Evolutionary conservation across 1,140 invertebrate genomes (phyloP), one percentile per base, ranked within the genome.

Genomic region (Drosophila lini): DNA sequence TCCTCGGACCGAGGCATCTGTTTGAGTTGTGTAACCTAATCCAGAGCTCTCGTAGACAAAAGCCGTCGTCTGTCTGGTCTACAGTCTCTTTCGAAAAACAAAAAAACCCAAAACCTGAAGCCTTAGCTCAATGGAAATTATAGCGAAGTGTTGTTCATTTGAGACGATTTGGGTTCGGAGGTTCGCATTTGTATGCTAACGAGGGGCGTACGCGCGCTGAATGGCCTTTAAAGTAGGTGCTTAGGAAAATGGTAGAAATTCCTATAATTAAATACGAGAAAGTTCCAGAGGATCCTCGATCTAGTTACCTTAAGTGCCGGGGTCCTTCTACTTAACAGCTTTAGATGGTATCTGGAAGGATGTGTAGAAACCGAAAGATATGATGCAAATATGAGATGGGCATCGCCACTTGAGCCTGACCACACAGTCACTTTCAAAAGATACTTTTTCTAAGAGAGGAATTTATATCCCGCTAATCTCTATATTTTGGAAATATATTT

Each of bases 1-100:
- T 64, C 65, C 70, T 65, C 42, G 13, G 32, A 28, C 41, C 22
- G 68, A 60, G 50, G 67, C 83, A 86, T 86, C 82, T 86, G 82
- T 86, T 65, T 73, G 82, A 86, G 69, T 61, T 81, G 62, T 88
- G 83, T 88, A 86, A 86, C 64, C 75, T 44, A 79, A 86, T 82
- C 74, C 82, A 38, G 34, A 65, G 56, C 57, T 68, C 50, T 34
- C 48, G 63, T 69, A 70, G 65, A 70, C 52, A 58, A 71, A 70
- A 41, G 64, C 62, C 42, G 52, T 22, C 42, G 41, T 64, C 53
- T n/a, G 4, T 31, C 47, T 47, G 45, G 45, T 28, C 34, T 15
- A 32, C 67, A 7, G 44, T 42, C 57, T 42, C 57, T 13, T 25
- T 31, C 19, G 22, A 25, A 53, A 22, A 38, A 42, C 10, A 36